phyloP scores from a whole-genome alignment of 2,888 invertebrate species.

The Chrysopilus asiliformis region DNA sequence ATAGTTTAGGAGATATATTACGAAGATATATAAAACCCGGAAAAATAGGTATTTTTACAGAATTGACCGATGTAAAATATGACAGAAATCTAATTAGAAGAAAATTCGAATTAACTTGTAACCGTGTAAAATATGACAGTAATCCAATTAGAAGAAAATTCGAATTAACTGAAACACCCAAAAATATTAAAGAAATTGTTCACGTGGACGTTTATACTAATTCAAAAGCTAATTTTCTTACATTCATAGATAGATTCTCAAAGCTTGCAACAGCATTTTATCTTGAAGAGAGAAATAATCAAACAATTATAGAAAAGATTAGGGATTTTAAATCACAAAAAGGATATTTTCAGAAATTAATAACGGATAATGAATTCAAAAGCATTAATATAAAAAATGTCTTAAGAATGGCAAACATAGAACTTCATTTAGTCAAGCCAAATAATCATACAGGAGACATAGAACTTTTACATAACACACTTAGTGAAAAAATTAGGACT shows the following conservation, averaged over 20 bases:
- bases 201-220: slow-evolving; percentile 3
- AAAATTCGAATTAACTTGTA: slow-evolving; percentile 1
- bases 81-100: no score
- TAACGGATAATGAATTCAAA: slow-evolving; percentile 4
- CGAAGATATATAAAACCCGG: no score
- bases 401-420: not conserved
- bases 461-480: not conserved
- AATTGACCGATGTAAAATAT: no score
- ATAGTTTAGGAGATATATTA: no score
- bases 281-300: slow-evolving; percentile 5
- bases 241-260: slow-evolving; percentile 7
- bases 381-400: not conserved
- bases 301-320: slow-evolving; percentile 4
- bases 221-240: slow-evolving; percentile 6
- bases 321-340: no score
- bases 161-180: slow-evolving; percentile 6
- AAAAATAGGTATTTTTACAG: no score
- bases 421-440: no score
- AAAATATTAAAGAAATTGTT: slow-evolving; percentile 5
- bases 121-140: slow-evolving; percentile 7
- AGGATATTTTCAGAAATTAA: not conserved
- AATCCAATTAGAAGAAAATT: slow-evolving; percentile 9
- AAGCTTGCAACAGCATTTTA: slow-evolving; percentile 5
- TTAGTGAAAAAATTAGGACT: not conserved
- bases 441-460: no score